These are phyloP conservation scores for Crotalus helleri DNA, from an alignment of 2,113 vertebrate species.

Conservation along the genomic window DNA sequence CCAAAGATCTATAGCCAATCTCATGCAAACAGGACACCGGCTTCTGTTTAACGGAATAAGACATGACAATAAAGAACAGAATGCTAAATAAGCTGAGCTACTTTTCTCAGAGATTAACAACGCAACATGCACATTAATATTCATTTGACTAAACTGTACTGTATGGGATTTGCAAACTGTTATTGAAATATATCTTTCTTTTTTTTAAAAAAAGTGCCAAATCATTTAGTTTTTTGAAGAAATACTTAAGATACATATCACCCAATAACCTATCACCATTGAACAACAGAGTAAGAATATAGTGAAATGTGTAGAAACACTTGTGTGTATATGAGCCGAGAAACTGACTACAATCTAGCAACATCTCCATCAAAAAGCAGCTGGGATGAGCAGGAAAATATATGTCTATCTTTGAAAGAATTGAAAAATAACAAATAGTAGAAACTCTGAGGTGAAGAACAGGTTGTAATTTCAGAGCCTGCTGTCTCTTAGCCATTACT, in stretches of 20 bases:
- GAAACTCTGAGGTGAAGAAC: neutral
- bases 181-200: neutral
- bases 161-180: neutral
- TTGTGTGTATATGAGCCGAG: neutral
- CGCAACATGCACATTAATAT: neutral
- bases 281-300: neutral
- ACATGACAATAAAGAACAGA: neutral
- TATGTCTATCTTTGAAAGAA: neutral
- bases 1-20: neutral
- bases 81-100: neutral
- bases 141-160: neutral
- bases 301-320: neutral
- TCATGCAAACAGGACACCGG: neutral
- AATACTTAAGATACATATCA: neutral
- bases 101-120: neutral
- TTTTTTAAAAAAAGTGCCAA: neutral
- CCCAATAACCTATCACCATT: neutral
- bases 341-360: neutral
- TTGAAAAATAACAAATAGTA: neutral
- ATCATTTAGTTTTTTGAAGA: neutral
- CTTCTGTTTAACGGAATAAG: neutral
- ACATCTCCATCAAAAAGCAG: neutral
- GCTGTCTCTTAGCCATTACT: neutral
- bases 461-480: slow-evolving; percentile 9
- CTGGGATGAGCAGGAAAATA: neutral